Base-by-base conservation (phyloP, 2,888 invertebrate genomes). In the Lasius platythorax region DNA sequence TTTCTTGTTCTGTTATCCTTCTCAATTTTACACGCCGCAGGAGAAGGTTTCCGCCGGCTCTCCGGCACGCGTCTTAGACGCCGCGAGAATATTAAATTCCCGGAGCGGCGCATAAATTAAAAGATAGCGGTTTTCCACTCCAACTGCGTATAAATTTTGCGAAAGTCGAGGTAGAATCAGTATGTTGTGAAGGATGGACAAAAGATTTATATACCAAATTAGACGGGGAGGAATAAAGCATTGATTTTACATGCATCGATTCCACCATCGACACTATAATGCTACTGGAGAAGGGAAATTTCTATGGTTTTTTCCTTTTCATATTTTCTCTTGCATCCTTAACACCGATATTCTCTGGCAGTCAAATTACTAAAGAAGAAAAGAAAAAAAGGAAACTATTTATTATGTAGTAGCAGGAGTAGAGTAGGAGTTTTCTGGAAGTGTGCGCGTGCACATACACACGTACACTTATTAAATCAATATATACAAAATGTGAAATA, bases 11-110 rank as follows among this genome's bases (percentile, higher is more conserved):
- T 83, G 67, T 70, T 63, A 74, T 50, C 84, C 75, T 74, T 83
- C 75, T 43, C 82, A 30, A 73, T 85, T 82, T 76, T 76, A 84
- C 61, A 84, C 67, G 61, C 72, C 74, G 46, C 81, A 64, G 78
- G 84, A 75, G 86, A 85, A 89, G 90, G 83, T 88, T 88, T 89
- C 85, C 85, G 86, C 87, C 70, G 81, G 87, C 83, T 76, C 83
- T 76, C 86, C 83, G 89, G 90, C 91, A 91, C 91, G 91, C 91
- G 91, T 87, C 87, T 91, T 88, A 91, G 90, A 93, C 93, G 92
- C 91, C 82, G 87, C 83, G 91, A 93, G 94, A 94, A 94, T 94
- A 94, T 94, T 94, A 94, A 94, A 94, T 94, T 94, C 92, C 92
- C 91, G 89, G 89, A 85, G 89, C 91, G 91, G 91, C 93, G 93